Percentiles rank a stretch among this genome's conserved stretches.
phyloP scores from a whole-genome alignment of 2,797 vertebrate species.

The Steatocranus sp. region DNA sequence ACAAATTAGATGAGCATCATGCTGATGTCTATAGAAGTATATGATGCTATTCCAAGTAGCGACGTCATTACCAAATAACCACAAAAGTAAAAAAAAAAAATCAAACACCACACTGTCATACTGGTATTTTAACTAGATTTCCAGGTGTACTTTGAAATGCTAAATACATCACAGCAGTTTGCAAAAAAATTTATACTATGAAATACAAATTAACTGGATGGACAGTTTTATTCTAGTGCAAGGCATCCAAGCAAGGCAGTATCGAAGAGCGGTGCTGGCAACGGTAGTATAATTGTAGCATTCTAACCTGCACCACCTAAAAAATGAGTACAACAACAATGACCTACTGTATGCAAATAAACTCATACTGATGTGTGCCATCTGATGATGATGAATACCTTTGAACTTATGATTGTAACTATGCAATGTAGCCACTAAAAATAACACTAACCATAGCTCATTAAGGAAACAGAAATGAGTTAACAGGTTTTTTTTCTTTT shows the following conservation, averaged over 20 bases:
- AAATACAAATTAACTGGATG: background rate
- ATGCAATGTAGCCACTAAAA: background rate
- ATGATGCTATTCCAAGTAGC: background rate
- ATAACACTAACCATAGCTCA: background rate
- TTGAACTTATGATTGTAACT: background rate
- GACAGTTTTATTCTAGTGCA: background rate
- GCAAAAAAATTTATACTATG: background rate
- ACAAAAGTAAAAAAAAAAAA: background rate
- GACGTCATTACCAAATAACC: background rate
- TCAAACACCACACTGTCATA: background rate
- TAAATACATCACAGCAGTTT: background rate
- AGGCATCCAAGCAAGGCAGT: background rate
- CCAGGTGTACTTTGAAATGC: background rate
- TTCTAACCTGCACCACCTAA: background rate
- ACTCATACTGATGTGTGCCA: background rate
- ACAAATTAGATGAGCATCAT: background rate
- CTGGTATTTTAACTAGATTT: too few species aligned
- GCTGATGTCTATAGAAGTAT: background rate
- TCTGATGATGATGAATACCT: background rate
- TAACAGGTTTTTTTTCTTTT: background rate
- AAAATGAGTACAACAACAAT: background rate
- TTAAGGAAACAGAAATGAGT: slow-evolving; percentile 27
- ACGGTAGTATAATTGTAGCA: background rate
- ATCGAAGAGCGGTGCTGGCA: fast-evolving
- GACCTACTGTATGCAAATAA: background rate